Conservation (phyloP, 2,888 invertebrate species). For the Sarcophaga variegata region DNA sequence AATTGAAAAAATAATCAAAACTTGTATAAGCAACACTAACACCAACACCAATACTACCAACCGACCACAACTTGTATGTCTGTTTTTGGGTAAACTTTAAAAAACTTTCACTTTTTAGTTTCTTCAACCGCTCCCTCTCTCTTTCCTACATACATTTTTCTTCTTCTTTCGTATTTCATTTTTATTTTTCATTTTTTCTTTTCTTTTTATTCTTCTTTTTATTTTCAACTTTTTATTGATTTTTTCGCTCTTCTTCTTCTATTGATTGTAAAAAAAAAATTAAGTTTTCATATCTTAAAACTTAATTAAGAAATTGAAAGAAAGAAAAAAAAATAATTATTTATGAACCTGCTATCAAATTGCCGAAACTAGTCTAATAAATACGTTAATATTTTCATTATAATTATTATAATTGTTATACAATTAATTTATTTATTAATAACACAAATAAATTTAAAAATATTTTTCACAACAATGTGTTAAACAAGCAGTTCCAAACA, state of each 20-base stretch:
- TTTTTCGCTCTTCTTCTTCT: not conserved
- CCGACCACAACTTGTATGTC: not conserved
- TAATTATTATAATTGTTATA: too few species aligned
- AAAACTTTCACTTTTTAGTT: constrained; percentile 60
- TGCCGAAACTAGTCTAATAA: too few species aligned
- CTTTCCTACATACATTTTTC: not conserved
- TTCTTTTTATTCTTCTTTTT: not conserved
- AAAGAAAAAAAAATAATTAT: too few species aligned
- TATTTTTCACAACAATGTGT: too few species aligned
- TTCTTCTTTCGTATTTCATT: constrained; percentile 20
- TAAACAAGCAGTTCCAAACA: too few species aligned
- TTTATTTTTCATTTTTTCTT: constrained; percentile 3
- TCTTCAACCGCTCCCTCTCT: too few species aligned
- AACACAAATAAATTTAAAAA: too few species aligned
- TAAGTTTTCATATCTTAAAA: too few species aligned
- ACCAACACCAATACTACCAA: not conserved
- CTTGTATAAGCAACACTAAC: not conserved
- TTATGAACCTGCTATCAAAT: too few species aligned
- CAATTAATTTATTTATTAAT: too few species aligned
- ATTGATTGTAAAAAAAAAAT: not conserved
- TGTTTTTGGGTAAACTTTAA: constrained; percentile 26
- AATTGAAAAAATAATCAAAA: not conserved
- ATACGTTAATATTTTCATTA: too few species aligned
- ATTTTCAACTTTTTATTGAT: not conserved
- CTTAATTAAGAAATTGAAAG: too few species aligned